A percentile compares a stretch with the other conserved stretches of the same genome.
phyloP scores from a whole-genome alignment of 2,113 vertebrate species.

The Hiodon tergisus region DNA sequence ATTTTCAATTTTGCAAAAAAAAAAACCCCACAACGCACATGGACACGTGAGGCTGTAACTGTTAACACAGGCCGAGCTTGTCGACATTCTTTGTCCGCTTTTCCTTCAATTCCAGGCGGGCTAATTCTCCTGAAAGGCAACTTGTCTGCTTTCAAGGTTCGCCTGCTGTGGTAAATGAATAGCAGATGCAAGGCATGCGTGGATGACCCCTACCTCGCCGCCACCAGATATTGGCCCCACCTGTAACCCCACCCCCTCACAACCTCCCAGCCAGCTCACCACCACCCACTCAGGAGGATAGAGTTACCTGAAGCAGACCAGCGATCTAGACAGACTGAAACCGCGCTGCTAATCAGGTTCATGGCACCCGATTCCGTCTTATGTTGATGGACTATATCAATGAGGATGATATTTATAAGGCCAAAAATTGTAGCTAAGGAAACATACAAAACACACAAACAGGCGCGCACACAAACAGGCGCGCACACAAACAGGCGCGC shows the following conservation, averaged over 20 bases:
- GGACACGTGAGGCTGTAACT: too few species aligned
- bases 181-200: conserved; percentile 35
- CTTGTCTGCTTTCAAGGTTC: not conserved
- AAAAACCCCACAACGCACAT: too few species aligned
- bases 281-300: conserved; percentile 37
- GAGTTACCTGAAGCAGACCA: conserved; percentile 53
- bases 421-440: not conserved
- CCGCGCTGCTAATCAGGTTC: conserved; percentile 50
- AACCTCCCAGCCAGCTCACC: conserved; percentile 20
- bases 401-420: conserved; percentile 36
- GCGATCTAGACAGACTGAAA: conserved; percentile 53
- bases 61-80: not conserved
- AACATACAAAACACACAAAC: not conserved
- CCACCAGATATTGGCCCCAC: conserved; percentile 44
- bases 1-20: too few species aligned
- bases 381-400: conserved; percentile 56
- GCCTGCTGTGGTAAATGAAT: conserved; percentile 28
- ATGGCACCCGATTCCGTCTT: conserved; percentile 35
- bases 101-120: not conserved
- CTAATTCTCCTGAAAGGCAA: conserved; percentile 19
- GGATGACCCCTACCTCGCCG: conserved; percentile 43
- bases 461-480: not conserved
- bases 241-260: conserved; percentile 39
- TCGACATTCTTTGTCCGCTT: not conserved
- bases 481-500: too few species aligned